These are phyloP conservation scores for Takifugu flavidus DNA, from an alignment of 2,113 vertebrate species.

Conservation along the genomic window DNA sequence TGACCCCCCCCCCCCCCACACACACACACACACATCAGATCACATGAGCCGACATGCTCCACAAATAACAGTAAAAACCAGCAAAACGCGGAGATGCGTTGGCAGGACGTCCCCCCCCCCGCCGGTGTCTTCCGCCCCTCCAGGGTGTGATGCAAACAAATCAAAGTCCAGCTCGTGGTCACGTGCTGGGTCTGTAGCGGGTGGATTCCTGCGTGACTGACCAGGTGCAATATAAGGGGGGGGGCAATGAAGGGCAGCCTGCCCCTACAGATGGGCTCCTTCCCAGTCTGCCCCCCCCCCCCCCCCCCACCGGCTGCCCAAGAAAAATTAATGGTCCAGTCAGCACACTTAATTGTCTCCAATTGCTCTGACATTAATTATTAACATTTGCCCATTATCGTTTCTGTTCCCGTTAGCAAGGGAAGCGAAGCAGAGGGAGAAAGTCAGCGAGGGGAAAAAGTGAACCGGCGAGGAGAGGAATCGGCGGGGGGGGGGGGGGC, in stretches of 20 bases:
- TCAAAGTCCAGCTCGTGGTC: background rate
- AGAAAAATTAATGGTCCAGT: slow-evolving; percentile 77
- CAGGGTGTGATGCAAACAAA: too few relatives aligned
- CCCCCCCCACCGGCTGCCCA: slow-evolving; percentile 13
- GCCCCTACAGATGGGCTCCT: slow-evolving; percentile 46
- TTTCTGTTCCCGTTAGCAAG: slow-evolving; percentile 54
- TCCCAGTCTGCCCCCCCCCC: slow-evolving; percentile 19
- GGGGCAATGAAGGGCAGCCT: slow-evolving; percentile 13
- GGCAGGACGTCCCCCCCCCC: too few relatives aligned
- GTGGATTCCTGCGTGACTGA: slow-evolving; percentile 18
- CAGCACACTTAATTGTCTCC: slow-evolving; percentile 78
- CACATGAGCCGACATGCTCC: slow-evolving; percentile 10
- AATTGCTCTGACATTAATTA: slow-evolving; percentile 81
- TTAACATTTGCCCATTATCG: slow-evolving; percentile 69
- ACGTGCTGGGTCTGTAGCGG: background rate
- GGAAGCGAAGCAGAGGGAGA: slow-evolving; percentile 45
- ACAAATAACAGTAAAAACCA: too few relatives aligned
- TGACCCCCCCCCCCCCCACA: background rate
- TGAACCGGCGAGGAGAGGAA: slow-evolving; percentile 45
- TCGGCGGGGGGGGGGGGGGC: slow-evolving; percentile 35
- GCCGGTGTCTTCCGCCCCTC: too few relatives aligned
- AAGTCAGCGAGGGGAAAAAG: slow-evolving; percentile 28
- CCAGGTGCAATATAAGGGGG: slow-evolving; percentile 26
- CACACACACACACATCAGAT: slow-evolving; percentile 15
- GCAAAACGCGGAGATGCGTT: too few relatives aligned